These are phyloP conservation scores for Illadopsis cleaveri DNA, from an alignment of 2,113 vertebrate genomes.

Conservation along the genomic window DNA sequence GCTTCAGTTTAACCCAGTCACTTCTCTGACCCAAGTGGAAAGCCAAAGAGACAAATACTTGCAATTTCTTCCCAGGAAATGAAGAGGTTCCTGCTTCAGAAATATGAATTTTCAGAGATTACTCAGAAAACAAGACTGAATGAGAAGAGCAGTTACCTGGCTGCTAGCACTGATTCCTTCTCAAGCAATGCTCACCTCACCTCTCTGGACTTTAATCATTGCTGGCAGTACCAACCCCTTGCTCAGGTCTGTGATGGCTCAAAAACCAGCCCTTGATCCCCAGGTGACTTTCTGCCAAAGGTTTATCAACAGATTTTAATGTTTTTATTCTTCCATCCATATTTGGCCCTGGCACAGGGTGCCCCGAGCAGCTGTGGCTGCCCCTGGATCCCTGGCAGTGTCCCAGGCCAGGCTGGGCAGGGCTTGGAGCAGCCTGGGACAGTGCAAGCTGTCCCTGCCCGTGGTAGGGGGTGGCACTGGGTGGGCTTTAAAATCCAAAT, in stretches of 20 bases:
- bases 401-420: rapidly evolving
- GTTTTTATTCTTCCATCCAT: not conserved
- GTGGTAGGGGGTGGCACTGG: not conserved
- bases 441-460: not conserved
- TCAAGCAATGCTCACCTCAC: not conserved
- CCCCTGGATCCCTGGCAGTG: not conserved
- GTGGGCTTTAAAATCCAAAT: not conserved
- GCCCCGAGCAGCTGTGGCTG: not conserved
- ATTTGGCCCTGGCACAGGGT: not conserved
- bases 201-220: not conserved
- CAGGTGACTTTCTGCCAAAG: not conserved
- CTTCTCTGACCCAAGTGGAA: not conserved
- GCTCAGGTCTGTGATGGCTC: not conserved
- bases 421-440: not conserved
- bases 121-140: not conserved
- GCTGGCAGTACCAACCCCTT: not conserved
- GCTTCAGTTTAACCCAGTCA: not conserved
- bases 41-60: not conserved
- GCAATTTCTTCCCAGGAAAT: not conserved
- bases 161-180: not conserved
- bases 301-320: not conserved
- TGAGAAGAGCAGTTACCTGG: not conserved
- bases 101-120: not conserved
- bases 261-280: not conserved
- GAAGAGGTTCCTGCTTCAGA: not conserved